Evolutionary conservation across 2,888 invertebrate genomes (phyloP), one percentile per base, ranked within the genome.

Genomic region (Torymus texanus): DNA sequence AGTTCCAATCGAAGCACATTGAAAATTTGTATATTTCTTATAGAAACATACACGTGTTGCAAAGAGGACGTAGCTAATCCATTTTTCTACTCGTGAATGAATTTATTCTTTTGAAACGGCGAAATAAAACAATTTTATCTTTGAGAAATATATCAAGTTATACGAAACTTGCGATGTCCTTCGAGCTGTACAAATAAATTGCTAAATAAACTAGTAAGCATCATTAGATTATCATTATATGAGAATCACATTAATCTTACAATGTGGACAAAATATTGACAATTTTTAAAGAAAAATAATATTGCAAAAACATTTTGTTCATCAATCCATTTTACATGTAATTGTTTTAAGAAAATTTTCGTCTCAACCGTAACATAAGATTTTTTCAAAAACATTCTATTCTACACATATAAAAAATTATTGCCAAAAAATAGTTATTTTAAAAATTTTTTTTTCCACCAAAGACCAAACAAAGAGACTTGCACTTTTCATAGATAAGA

Each of bases 401-500:
- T 29, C 55, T 29, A 73, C 70, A 79, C 50, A 65, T 29, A 71
- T 53, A 66, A 55, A 67, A 62, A 80, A 79, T 55, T 75, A 24
- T 79, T 68, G 53, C 62, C 56, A 76, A 79, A 67, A 56, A 55
- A 76, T 55, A 78, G 51, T 73, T 66, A 21, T 72, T 76, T 80
- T 65, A 2, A 29, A 80, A 68, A n/a, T 16, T 68, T 55, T 74
- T 51, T 71, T 66, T 75, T 65, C 16, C 11, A 70, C 10, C 53
- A 80, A 76, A 73, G 75, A 76, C 76, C 76, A 80, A 73, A 68
- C 53, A 73, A 75, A 73, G 58, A 78, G 78, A 80, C 73, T 76
- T 80, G 80, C 80, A 80, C 76, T 76, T 73, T 80, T 76, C 80
- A 76, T 80, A 80, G 68, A 63, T 76, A 80, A 63, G 18, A 14